A percentile compares a stretch with the other conserved stretches of the same genome.
These are phyloP conservation scores for Neodiprion fabricii DNA, from an alignment of 1,140 invertebrate genomes.

Conservation along the genomic window DNA sequence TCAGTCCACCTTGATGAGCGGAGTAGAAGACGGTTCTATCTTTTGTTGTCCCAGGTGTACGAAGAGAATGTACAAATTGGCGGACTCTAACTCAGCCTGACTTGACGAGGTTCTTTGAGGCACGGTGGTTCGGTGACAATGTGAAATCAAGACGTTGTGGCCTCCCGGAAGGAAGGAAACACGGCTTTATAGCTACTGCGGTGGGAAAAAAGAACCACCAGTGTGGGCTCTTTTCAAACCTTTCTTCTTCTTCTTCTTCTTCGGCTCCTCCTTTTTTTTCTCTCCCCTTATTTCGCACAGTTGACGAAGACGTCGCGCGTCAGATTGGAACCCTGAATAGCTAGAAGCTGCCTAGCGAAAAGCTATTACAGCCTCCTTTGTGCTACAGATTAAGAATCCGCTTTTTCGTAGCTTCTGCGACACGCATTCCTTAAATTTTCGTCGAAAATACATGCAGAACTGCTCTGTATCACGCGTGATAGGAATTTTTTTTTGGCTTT, in stretches of 20 bases:
- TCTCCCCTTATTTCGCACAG: neutral
- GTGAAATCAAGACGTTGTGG: neutral
- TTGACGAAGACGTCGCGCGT: neutral
- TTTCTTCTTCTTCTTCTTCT: neutral
- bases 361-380: constrained; percentile 4
- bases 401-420: neutral
- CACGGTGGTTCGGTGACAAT: neutral
- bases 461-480: no score
- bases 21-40: no score
- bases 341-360: neutral
- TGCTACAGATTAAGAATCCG: neutral
- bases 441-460: no score
- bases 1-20: no score
- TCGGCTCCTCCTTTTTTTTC: neutral
- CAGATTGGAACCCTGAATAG: neutral
- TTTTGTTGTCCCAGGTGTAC: no score
- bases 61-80: no score
- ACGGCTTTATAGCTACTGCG: no score
- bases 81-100: neutral
- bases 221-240: neutral
- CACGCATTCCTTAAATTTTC: no score
- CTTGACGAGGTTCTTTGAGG: neutral
- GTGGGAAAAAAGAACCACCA: neutral
- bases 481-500: no score
- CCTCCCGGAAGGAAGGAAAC: no score